Base-by-base conservation (phyloP, 2,888 invertebrate species). In the Opisthograptis luteolata region DNA sequence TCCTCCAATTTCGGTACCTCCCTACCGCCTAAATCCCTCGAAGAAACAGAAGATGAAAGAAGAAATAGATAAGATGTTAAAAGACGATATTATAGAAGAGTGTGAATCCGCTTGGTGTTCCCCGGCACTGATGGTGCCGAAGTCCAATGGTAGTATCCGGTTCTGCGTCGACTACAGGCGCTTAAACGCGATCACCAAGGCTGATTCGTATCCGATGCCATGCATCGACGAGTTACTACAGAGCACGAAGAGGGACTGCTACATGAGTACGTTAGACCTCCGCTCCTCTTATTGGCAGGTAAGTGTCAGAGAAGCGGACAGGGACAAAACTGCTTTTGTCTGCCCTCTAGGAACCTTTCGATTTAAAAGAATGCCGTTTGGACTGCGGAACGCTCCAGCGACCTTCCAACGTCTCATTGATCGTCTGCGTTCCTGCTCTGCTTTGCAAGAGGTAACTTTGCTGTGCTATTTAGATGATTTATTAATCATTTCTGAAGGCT, bases 31-130 rank as follows among this genome's bases (percentile, higher is more conserved):
- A 12, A 32, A 7, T 3, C 32, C 32, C 2, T 15, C 32, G 1
- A 34, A 42, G 7, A 17, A 28, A 5, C 13, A 30, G 9, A 1
- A 20, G n/a, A 39, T 39, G 39, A 15, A 13, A 3, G 13, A 17
- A 12, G 27, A 37, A 37, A 12, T 28, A 5, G 10, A 28, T 6
- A 28, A 39, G 10, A 12, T 39, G 28, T 8, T 39, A 1, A n/a
- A 25, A 12, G 39, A 39, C n/a, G 39, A 39, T 4, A 28, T 39
- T 1, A 75, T 81, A 1, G 77, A 81, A 47, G 74, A 78, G 31
- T 70, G 72, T 37, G 77, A 78, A 41, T 76, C 75, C 0, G 67
- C 76, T 1, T 81, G 76, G 77, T 60, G 70, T 0, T 62, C 76
- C 3, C 79, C 76, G 5, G 68, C 65, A 0, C 62, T 81, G 0